Base-by-base conservation (phyloP, 2,113 vertebrate species). In the Datnioides undecimradiatus region DNA sequence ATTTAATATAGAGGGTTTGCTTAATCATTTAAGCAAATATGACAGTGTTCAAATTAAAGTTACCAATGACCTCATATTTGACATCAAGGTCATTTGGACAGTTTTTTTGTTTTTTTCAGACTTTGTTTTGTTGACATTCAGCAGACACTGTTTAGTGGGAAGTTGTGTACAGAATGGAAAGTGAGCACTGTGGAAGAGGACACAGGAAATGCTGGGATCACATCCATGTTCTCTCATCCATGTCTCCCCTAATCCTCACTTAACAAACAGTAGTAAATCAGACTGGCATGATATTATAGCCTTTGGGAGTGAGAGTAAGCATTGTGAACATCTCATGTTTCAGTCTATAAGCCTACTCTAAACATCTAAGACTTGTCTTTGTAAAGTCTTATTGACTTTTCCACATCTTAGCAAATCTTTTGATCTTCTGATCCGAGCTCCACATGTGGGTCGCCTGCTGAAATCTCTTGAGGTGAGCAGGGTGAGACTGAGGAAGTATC, bases 371-470 rank as follows among this genome's bases (percentile, higher is more conserved):
- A 60, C 45, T 79, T 76, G 64, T 63, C 52, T 71, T 33, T 7
- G 46, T 69, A 59, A 82, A 84, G 66, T 76, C 80, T 78, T 64
- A 86, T 83, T 55, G 63, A 83, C 80, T 84, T 83, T 80, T 77
- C 49, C 49, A 58, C 80, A 48, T 86, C 80, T 58, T 25, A 31
- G 57, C 75, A 70, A 78, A 82, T 82, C 77, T 80, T 80, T 60
- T 84, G 80, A 87, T 91, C 85, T 77, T 62, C 80, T 86, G 41
- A 83, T 75, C 76, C 40, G 27, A 46, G 49, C 66, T 70, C 55
- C 78, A 25, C 38, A 4, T 23, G 66, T 43, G 71, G 48, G 29
- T 41, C 2, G 62, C 41, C 49, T 43, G 33, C 36, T 79, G 33
- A 72, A 68, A 57, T 75, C 81, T 82, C 82, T 58, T 1, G 49